Percentiles rank a stretch among this genome's conserved stretches.
Conservation (phyloP, 2,113 vertebrate species). For the Myocastor coypus region DNA sequence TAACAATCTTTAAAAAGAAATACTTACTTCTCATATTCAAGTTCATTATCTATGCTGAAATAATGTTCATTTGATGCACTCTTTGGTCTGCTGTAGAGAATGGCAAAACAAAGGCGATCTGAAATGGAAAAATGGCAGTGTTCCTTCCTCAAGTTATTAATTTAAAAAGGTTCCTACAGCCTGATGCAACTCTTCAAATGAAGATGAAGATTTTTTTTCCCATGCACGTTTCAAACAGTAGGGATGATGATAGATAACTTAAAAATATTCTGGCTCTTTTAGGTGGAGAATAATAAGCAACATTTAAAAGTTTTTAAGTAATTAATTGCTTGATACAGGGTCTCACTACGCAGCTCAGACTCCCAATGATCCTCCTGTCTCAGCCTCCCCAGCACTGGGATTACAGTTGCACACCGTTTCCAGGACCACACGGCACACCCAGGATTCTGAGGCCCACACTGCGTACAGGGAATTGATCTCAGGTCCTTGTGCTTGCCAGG, state of each 20-base stretch:
- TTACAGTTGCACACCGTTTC: no score
- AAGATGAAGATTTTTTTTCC: conserved; percentile 34
- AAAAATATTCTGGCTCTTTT: conserved; percentile 42
- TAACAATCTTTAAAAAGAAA: conserved; percentile 65
- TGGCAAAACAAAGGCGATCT: conserved; percentile 98
- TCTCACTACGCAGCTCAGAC: no score
- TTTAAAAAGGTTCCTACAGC: conserved; percentile 30
- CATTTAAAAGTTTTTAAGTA: neutral
- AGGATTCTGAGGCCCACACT: no score
- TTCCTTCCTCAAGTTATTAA: conserved; percentile 73
- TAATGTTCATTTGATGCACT: conserved; percentile 93
- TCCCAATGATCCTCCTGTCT: no score
- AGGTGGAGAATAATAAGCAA: neutral
- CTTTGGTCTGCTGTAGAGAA: conserved; percentile 95
- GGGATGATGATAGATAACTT: neutral
- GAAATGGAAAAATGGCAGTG: conserved; percentile 85
- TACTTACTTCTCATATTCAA: conserved; percentile 98
- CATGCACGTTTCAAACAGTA: conserved; percentile 18
- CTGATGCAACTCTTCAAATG: conserved; percentile 52
- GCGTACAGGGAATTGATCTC: no score
- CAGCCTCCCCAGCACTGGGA: no score
- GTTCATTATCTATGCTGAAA: conserved; percentile 97
- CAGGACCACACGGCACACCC: no score
- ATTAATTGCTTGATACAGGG: no score
- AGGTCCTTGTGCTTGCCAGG: no score